Evolutionary conservation across 2,113 vertebrate species (phyloP), one percentile per base, ranked within the genome.

Genomic region (Salvelinus fontinalis): DNA sequence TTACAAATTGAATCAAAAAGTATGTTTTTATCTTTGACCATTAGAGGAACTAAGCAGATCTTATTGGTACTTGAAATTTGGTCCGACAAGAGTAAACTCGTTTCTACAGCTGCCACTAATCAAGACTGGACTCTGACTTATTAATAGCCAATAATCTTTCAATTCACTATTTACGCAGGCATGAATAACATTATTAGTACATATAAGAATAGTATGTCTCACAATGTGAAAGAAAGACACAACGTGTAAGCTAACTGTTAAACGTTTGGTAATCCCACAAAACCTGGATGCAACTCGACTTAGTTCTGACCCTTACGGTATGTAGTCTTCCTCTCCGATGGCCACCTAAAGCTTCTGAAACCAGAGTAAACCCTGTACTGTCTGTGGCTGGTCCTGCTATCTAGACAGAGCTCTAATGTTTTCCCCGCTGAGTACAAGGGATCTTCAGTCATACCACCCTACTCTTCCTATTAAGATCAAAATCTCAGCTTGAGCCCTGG

Each of bases 391-490:
- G 85, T 79, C 86, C 83, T 24, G 79, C 88, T 88, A 86, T 91
- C 87, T 29, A 90, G 85, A 86, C 85, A 86, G 77, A 85, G 84
- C 84, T 87, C 81, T 90, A 89, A 90, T 90, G 89, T 90, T 91
- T 88, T 87, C 77, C 90, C 91, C 60, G 64, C 90, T 88, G 89
- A 90, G 80, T 82, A 87, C 85, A 85, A 86, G 88, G 90, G 85
- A 82, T 92, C 85, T 84, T 89, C 90, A 89, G 83, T 87, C 89
- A 82, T 88, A 91, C 90, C 91, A 92, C 89, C 90, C 90, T 90
- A 92, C 91, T 89, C 89, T 92, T 93, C 91, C 88, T 90, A 89
- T 92, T 89, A 93, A 93, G 92, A 93, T 93, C 90, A 92, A 91
- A 91, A 93, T 93, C 90, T 93, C 85, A 83, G 86, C 85, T 83